Evolutionary conservation across 2,113 vertebrate species (phyloP), one percentile per base, ranked within the genome.

Genomic region (Desmodus rotundus): DNA sequence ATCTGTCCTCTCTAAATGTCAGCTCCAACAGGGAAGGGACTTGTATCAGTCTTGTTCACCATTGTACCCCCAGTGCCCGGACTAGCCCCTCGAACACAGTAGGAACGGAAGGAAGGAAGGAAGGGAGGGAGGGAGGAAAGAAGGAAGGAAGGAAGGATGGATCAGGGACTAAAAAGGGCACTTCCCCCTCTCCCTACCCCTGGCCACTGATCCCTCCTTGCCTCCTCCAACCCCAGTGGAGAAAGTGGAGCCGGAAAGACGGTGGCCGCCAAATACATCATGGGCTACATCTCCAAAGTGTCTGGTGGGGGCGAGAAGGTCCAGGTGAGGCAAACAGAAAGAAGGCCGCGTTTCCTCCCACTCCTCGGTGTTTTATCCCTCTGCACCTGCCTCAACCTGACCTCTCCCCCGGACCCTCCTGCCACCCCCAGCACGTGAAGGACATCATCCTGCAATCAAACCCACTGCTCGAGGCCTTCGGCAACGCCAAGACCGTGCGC

Each of bases 231-330:
- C 91, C 74, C 8, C 97, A 99, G 99, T 0, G 99, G 99, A 58
- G 99, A 99, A 96, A 99, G 99, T 0, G 99, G 99, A 2, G 99
- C 99, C 0, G 99, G 99, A 43, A 99, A 99, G 97, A 99, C 99
- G 0, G 99, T 99, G 92, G 99, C 99, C 12, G 99, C 99, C 0
- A 99, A 99, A 97, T 99, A 99, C 97, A 99, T 99, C 97, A 99
- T 99, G 99, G 99, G 99, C 82, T 99, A 99, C 98, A 99, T 99
- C 98, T 99, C 99, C 96, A 99, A 99, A 98, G 99, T 99, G 81
- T 99, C 99, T 0, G 99, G 99, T 0, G 99, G 99, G 5, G 99
- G 99, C 8, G 52, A 99, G 1, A 99, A 99, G 98, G 99, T 99
- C 28, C 99, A 99, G 99, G 99, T 99, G 98, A 45, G 95, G 80